Evolutionary conservation across 2,113 vertebrate genomes (phyloP).

Genomic region (Coptodon rendalli): DNA sequence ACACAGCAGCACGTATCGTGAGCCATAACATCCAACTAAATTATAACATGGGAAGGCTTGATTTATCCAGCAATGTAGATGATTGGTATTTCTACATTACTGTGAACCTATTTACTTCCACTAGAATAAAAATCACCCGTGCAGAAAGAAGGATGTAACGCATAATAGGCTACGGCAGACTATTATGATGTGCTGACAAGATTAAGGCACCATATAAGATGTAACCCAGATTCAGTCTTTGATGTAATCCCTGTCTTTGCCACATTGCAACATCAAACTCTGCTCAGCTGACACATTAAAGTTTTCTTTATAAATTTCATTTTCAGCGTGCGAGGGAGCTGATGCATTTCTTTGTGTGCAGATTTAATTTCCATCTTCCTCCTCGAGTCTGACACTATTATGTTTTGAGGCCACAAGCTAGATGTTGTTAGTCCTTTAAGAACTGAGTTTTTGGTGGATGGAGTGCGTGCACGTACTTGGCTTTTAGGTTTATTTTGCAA

Average conservation of each 20-base stretch:
- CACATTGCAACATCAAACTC: constrained; percentile 12
- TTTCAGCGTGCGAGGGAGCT: not conserved
- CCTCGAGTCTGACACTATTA: not conserved
- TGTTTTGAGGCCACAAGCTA: constrained; percentile 5
- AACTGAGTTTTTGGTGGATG: not conserved
- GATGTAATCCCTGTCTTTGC: constrained; percentile 41
- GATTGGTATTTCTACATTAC: not conserved
- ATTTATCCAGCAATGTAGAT: not conserved
- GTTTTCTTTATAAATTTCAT: constrained; percentile 2
- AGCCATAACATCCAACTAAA: not conserved
- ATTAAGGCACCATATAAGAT: constrained; percentile 37
- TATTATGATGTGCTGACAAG: constrained; percentile 47
- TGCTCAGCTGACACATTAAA: constrained; percentile 30
- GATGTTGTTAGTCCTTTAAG: not conserved
- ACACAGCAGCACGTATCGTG: not conserved
- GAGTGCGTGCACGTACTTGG: not conserved
- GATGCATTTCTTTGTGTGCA: constrained; percentile 21
- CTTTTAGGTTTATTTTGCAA: not conserved
- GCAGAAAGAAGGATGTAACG: not conserved
- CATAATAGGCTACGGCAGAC: constrained; percentile 18
- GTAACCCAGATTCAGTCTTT: constrained; percentile 26
- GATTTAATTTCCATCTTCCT: constrained; percentile 18
- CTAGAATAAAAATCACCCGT: not conserved
- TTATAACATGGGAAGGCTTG: not conserved
- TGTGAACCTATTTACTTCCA: not conserved